Evolutionary conservation across 2,113 vertebrate genomes (phyloP), one percentile per base, ranked within the genome.

Genomic region (Shinisaurus crocodilurus): DNA sequence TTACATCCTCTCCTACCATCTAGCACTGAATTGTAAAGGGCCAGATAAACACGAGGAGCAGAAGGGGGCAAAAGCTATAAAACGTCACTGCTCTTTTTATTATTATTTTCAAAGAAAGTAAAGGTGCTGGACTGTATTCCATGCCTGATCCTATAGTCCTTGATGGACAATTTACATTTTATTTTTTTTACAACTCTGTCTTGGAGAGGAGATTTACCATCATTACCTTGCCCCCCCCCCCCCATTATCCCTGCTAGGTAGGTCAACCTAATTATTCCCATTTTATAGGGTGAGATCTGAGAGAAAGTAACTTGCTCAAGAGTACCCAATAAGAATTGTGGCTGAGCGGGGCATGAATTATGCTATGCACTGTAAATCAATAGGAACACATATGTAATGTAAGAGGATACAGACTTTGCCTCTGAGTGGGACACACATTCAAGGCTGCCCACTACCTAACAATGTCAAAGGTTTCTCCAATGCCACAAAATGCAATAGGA

Each of bases 1-100:
- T 80, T 86, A 70, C 82, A 85, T 79, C 45, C 60, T 85, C 82
- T 79, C 63, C 63, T 70, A 45, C 86, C 89, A 80, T 57, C 83
- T 70, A 70, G 16, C 6, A 1, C 63, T 54, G 74, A 90, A 86
- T 43, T 85, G 60, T 70, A 85, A 79, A 40, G 6, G 60, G 3
- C 60, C 75, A 86, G 84, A 79, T 86, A 86, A 90, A 86, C 65
- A 79, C 60, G n/a, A 29, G 29, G 69, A 69, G 32, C 25, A 15
- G 32, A 57, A 65, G 54, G 63, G 45, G 63, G 63, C 75, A 80
- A 86, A 79, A 29, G 45, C 75, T 80, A n/a, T 12, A 40, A 77
- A 85, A 48, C 37, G 69, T 67, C 34, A 8, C 13, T 50, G 57
- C 20, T 76, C 40, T 40, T 90, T 85, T 86, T 40, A 37, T 90